These are phyloP conservation scores for Marasmarcha lunaedactyla DNA, from an alignment of 2,888 invertebrate genomes.

Conservation along the genomic window DNA sequence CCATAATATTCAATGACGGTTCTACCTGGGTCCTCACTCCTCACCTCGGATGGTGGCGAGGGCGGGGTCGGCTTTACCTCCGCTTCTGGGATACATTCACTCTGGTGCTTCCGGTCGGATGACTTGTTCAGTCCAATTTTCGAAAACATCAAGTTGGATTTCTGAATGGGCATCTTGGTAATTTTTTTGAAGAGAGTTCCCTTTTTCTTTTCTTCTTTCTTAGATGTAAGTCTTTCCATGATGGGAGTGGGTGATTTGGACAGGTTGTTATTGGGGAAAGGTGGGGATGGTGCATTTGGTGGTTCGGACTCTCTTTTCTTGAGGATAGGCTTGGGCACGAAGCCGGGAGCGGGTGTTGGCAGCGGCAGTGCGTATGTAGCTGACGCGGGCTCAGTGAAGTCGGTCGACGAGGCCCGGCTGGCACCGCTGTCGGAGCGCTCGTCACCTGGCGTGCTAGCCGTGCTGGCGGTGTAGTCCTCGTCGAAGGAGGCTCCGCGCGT, in stretches of 20 bases:
- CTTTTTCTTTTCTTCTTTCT: conserved; percentile 37
- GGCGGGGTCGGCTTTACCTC: conserved; percentile 19
- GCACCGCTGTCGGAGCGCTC: conserved; percentile 52
- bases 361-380: conserved; percentile 50
- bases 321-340: conserved; percentile 83
- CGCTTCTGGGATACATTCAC: conserved; percentile 25
- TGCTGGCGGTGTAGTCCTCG: conserved; percentile 74
- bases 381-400: conserved; percentile 31
- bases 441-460: conserved; percentile 66
- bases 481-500: conserved; percentile 45
- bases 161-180: conserved; percentile 49
- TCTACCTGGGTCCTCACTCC: conserved; percentile 70
- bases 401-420: conserved; percentile 45
- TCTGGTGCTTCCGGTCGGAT: conserved; percentile 7
- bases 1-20: conserved; percentile 84
- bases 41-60: conserved; percentile 25
- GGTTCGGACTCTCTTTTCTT: conserved; percentile 69
- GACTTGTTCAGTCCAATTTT: conserved; percentile 42
- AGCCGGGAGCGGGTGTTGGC: conserved; percentile 75
- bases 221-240: conserved; percentile 22
- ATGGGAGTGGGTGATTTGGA: not conserved
- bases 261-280: not conserved
- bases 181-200: conserved; percentile 50
- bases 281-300: conserved; percentile 5
- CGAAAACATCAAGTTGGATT: conserved; percentile 37